Conservation (phyloP, 2,888 invertebrate species). For the Dusona sp. region DNA sequence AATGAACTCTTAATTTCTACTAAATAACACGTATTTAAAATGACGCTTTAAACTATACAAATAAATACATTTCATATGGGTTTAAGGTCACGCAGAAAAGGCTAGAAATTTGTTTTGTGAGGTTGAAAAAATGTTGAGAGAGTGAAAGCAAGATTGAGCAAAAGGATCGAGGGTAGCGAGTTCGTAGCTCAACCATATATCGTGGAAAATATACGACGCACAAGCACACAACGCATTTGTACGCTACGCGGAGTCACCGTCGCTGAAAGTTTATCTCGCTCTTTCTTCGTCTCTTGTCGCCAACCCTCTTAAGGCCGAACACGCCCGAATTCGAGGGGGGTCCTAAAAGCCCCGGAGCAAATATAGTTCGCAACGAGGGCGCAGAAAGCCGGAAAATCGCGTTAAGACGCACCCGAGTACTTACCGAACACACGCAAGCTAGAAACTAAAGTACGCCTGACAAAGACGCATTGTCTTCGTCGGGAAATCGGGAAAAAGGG, state of each 20-base stretch:
- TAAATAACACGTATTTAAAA: neutral
- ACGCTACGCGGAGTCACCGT: conserved; percentile 30
- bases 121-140: conserved; percentile 19
- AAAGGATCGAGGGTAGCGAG: conserved; percentile 45
- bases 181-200: neutral
- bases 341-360: conserved; percentile 70
- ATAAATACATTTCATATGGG: neutral
- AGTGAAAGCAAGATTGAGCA: conserved; percentile 29
- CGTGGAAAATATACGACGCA: conserved; percentile 26
- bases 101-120: neutral
- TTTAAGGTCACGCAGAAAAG: neutral
- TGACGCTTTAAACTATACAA: neutral
- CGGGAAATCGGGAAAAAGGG: conserved; percentile 21
- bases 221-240: conserved; percentile 35
- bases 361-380: conserved; percentile 65
- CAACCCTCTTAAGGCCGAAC: conserved; percentile 74
- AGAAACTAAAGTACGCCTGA: conserved; percentile 38
- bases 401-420: conserved; percentile 75
- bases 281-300: conserved; percentile 29
- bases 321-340: conserved; percentile 70
- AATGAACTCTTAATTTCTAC: neutral
- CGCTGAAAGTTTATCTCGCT: conserved; percentile 55
- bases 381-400: conserved; percentile 75
- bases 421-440: conserved; percentile 51
- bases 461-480: conserved; percentile 36